These are phyloP conservation scores for Tachuris rubrigastra DNA, from an alignment of 2,113 vertebrate genomes.

Conservation along the genomic window DNA sequence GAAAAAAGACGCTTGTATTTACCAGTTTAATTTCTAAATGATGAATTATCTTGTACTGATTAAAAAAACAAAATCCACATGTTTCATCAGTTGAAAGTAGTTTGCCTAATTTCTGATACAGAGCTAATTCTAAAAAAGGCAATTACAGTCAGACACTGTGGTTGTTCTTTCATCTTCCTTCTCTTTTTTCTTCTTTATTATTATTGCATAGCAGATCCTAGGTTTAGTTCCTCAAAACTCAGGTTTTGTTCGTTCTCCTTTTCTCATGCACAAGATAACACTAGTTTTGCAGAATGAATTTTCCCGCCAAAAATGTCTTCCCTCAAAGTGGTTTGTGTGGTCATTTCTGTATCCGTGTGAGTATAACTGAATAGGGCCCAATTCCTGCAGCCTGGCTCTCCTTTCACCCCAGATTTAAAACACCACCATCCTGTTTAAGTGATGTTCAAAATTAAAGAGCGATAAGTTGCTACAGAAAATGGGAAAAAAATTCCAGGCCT, in stretches of 20 bases:
- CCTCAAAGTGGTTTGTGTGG: neutral
- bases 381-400: neutral
- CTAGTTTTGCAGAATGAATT: neutral
- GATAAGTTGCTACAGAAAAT: neutral
- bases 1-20: neutral
- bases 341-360: fast-evolving
- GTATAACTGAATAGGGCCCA: neutral
- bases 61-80: neutral
- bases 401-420: neutral
- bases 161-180: conserved; percentile 52
- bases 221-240: conserved; percentile 62
- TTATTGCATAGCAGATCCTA: neutral
- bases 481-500: neutral
- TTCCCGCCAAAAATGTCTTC: conserved; percentile 5
- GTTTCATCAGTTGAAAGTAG: neutral
- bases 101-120: conserved; percentile 51
- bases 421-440: neutral
- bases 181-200: conserved; percentile 27
- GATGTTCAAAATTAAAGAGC: neutral
- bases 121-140: conserved; percentile 51
- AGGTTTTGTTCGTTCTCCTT: conserved; percentile 27
- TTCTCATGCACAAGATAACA: neutral
- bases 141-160: conserved; percentile 37
- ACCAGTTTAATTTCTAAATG: neutral
- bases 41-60: neutral